Conservation (phyloP, 92 coral and sea anemone genomes). For the Meandrina meandrites region DNA sequence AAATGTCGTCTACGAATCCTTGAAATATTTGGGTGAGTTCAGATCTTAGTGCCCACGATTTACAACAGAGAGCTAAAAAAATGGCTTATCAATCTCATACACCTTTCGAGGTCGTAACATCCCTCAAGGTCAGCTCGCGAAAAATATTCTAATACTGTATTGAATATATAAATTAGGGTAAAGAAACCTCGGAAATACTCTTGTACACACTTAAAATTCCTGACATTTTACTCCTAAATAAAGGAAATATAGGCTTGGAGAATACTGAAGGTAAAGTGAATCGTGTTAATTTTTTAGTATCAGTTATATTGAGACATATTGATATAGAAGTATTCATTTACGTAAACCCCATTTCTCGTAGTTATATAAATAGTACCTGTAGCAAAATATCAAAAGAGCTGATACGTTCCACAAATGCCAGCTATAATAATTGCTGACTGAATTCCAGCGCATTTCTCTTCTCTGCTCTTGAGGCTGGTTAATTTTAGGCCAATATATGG, state of each 20-base stretch:
- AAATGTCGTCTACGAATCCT: background rate
- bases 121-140: background rate
- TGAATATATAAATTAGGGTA: background rate
- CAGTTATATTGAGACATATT: background rate
- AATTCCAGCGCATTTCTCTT: background rate
- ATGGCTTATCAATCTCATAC: no score
- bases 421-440: background rate
- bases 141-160: background rate
- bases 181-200: background rate
- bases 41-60: background rate
- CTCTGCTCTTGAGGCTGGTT: background rate
- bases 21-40: background rate
- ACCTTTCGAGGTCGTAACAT: background rate
- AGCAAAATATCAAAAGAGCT: background rate
- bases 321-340: background rate
- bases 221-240: constrained; percentile 4
- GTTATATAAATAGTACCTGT: background rate
- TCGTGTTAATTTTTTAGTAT: background rate
- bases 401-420: background rate
- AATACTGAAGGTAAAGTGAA: background rate
- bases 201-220: constrained; percentile 4
- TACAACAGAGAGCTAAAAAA: background rate
- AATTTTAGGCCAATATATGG: background rate
- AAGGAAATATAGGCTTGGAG: background rate
- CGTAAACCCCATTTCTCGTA: background rate